These are phyloP conservation scores for Kryptolebias marmoratus DNA, from an alignment of 2,113 vertebrate genomes.

Conservation along the genomic window DNA sequence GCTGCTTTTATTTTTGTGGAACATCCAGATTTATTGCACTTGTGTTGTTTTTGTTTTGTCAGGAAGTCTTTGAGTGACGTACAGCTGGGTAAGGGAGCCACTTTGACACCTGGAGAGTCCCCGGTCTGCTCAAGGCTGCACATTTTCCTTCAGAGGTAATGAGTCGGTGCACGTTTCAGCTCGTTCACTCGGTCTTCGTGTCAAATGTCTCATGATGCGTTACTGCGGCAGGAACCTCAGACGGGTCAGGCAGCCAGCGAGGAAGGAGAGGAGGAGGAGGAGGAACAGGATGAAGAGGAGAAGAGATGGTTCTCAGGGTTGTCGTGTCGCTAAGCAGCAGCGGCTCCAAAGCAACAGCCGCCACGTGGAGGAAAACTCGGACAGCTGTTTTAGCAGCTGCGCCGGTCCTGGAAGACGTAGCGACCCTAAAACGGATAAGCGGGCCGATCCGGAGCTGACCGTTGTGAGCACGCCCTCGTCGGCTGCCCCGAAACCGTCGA, in stretches of 20 bases:
- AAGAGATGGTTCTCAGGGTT: constrained; percentile 4
- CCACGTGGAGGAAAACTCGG: neutral
- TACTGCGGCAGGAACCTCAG: constrained; percentile 55
- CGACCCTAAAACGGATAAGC: neutral
- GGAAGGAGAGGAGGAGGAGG: constrained; percentile 34
- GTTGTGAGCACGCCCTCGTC: neutral
- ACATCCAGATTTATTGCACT: neutral
- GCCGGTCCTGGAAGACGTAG: neutral
- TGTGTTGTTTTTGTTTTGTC: constrained; percentile 14
- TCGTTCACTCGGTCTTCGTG: neutral
- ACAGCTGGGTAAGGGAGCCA: neutral
- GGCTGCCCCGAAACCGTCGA: neutral
- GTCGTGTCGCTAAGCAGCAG: constrained; percentile 34
- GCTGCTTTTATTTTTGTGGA: neutral
- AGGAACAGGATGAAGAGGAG: constrained; percentile 38
- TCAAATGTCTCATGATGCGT: neutral
- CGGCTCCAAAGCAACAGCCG: constrained; percentile 1
- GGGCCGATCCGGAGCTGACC: neutral
- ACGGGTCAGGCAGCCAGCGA: neutral
- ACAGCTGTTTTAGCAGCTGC: neutral
- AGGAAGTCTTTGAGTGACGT: constrained; percentile 43
- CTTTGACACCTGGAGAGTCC: neutral
- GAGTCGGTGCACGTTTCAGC: neutral
- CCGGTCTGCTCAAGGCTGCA: constrained; percentile 47
- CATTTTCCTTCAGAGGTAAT: constrained; percentile 61